phyloP scores from a whole-genome alignment of 2,797 vertebrate species.

The Neoniphon sammara region DNA sequence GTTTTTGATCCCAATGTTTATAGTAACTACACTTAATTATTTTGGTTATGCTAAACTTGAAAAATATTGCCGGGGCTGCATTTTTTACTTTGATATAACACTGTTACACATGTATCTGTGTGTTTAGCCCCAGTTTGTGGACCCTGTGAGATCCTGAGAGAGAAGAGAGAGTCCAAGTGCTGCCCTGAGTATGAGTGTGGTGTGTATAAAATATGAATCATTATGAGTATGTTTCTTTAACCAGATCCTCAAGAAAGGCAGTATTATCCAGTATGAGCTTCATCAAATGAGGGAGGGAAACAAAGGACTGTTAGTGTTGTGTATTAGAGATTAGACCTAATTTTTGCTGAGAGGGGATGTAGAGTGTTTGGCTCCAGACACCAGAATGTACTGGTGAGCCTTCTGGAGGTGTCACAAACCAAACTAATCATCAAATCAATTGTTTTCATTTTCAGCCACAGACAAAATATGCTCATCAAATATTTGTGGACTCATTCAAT shows the following conservation, averaged over 20 bases:
- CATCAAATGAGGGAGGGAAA: neutral
- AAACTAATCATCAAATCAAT: no score
- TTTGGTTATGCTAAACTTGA: neutral
- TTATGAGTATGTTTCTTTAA: neutral
- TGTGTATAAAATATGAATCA: constrained; percentile 74
- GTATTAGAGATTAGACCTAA: no score
- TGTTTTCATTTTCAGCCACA: no score
- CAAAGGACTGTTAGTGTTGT: neutral
- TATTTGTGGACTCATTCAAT: no score
- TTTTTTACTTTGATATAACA: neutral
- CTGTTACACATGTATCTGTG: constrained; percentile 23
- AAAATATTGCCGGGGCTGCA: neutral
- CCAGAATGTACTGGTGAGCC: neutral
- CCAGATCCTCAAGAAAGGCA: neutral
- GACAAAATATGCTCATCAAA: no score
- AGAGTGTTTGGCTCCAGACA: neutral
- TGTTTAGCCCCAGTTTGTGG: constrained; percentile 87
- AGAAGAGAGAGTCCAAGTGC: constrained; percentile 85
- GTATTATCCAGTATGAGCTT: neutral
- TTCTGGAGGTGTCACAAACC: no score
- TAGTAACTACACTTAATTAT: neutral
- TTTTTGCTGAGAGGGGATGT: no score
- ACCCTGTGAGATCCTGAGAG: constrained; percentile 87
- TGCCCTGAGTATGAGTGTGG: constrained; percentile 93
- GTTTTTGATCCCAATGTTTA: neutral